Conservation (phyloP, 2,888 invertebrate species). For the Cheiracanthium punctorium region DNA sequence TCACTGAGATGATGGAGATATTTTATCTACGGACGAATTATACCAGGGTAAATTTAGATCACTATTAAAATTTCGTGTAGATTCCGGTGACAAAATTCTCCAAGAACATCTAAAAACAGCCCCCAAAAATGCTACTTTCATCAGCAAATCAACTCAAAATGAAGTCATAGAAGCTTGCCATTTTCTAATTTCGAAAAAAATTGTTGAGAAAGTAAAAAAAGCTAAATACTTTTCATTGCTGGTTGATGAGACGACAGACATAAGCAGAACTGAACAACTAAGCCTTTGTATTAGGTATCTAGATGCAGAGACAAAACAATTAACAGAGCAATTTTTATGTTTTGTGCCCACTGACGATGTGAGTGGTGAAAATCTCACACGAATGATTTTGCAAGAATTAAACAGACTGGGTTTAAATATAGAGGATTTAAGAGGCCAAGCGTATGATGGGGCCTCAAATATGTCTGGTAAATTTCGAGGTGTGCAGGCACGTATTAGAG, state of each 20-base stretch:
- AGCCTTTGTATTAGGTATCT: not conserved
- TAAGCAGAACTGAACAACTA: not conserved
- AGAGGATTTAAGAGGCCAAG: not conserved
- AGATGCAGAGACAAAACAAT: not conserved
- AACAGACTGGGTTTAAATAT: not conserved
- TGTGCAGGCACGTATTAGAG: not conserved
- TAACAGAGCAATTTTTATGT: not conserved
- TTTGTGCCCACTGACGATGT: not conserved
- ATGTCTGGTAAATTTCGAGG: not conserved
- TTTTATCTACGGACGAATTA: not conserved
- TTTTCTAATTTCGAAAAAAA: not conserved
- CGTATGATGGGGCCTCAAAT: not conserved
- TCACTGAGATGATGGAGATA: not conserved
- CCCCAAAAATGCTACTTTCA: not conserved
- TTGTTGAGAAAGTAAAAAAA: not conserved
- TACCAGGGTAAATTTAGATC: not conserved
- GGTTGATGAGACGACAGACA: not conserved
- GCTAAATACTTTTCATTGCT: not conserved
- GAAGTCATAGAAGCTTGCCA: not conserved
- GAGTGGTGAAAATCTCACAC: not conserved
- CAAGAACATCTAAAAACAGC: not conserved
- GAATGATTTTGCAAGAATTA: not conserved
- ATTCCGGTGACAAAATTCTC: not conserved
- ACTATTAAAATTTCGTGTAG: slow-evolving; percentile 1
- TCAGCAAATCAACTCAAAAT: not conserved